These are phyloP conservation scores for Drosophila kuntzei DNA, from an alignment of 2,888 invertebrate genomes.

Conservation along the genomic window DNA sequence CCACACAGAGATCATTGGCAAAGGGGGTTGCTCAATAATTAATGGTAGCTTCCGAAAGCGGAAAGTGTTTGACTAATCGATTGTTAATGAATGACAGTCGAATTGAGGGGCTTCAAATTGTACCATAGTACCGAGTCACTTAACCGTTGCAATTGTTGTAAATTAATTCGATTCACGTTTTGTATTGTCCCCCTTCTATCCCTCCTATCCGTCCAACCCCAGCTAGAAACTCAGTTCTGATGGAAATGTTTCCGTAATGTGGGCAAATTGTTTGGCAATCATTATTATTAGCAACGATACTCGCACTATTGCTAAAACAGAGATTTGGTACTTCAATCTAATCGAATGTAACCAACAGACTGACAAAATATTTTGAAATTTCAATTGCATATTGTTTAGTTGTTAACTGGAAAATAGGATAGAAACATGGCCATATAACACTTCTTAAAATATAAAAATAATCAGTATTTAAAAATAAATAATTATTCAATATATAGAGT, in stretches of 20 bases:
- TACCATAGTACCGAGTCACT: constrained; percentile 65
- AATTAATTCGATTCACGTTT: constrained; percentile 76
- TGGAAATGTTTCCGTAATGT: constrained; percentile 47
- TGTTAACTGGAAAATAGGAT: background rate
- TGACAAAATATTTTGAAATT: constrained; percentile 17
- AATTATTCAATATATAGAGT: too few relatives aligned
- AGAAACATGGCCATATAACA: too few relatives aligned
- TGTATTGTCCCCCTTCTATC: background rate
- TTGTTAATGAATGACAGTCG: constrained; percentile 80
- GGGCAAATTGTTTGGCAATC: constrained; percentile 61
- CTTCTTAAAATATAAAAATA: too few relatives aligned
- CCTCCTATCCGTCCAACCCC: background rate
- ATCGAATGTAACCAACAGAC: constrained; percentile 5
- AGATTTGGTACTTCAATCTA: constrained; percentile 12
- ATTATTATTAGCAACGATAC: constrained; percentile 39
- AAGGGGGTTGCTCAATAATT: constrained; percentile 71
- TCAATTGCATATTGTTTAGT: background rate
- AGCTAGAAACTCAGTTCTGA: background rate
- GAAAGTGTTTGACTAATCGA: constrained; percentile 81
- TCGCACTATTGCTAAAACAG: background rate
- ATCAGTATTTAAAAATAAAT: too few relatives aligned
- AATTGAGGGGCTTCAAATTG: constrained; percentile 51
- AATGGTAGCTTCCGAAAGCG: constrained; percentile 67
- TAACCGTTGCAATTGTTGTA: constrained; percentile 71
- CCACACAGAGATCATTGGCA: constrained; percentile 22